phyloP scores from a whole-genome alignment of 2,888 invertebrate species.

The Polymixis lichenea region DNA sequence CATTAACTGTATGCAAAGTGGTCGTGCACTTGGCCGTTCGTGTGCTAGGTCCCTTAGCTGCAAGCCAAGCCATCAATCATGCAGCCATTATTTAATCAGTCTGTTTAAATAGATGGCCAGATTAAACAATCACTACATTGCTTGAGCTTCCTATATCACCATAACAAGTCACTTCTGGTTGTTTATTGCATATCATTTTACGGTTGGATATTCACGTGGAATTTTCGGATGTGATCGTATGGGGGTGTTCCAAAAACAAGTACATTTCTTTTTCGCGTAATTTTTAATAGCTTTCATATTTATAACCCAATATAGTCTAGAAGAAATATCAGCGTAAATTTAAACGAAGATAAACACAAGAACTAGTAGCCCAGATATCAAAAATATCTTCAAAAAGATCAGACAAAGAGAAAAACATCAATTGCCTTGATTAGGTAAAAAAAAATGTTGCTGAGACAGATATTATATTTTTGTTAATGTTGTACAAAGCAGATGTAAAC shows the following conservation, averaged over 20 bases:
- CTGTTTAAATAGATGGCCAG: conserved; percentile 37
- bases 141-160: conserved; percentile 31
- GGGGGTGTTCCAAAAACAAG: background rate
- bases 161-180: conserved; percentile 29
- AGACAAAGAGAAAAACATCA: too few relatives aligned
- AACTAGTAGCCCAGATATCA: too few relatives aligned
- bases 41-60: conserved; percentile 12
- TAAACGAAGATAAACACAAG: too few relatives aligned
- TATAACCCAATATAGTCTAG: too few relatives aligned
- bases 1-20: background rate
- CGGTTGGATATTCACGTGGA: background rate
- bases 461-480: too few relatives aligned
- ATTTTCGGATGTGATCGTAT: background rate
- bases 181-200: conserved; percentile 10
- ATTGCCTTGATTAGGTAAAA: too few relatives aligned
- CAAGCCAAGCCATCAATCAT: conserved; percentile 27
- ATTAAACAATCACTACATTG: conserved; percentile 58
- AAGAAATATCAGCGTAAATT: too few relatives aligned
- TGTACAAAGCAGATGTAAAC: too few relatives aligned
- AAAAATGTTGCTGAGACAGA: too few relatives aligned
- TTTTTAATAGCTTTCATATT: background rate
- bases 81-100: conserved; percentile 54
- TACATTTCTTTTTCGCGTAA: background rate
- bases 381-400: too few relatives aligned
- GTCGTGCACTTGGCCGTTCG: background rate